Evolutionary conservation across 2,113 vertebrate genomes (phyloP), one percentile per base, ranked within the genome.

Genomic region (Heterotilapia buettikoferi): DNA sequence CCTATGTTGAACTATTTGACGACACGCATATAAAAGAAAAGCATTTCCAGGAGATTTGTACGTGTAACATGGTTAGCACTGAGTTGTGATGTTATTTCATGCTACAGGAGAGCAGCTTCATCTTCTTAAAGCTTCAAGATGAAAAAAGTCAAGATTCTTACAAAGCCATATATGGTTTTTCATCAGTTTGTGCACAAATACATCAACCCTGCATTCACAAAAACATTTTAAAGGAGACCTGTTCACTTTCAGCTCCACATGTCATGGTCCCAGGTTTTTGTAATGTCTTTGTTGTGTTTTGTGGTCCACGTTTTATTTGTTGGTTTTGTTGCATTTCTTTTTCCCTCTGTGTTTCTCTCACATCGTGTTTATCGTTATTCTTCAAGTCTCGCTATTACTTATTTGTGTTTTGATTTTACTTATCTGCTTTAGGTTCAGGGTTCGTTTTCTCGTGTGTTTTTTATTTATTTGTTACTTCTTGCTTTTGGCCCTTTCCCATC

Each of bases 1-100:
- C 57, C 47, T 24, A 36, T 87, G 84, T 61, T 86, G 87, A 89
- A 84, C 86, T 81, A 19, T 89, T 92, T 89, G 61, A n/a, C 86
- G 80, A 86, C 89, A 92, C 68, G 84, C 88, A 89, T 57, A 80
- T 73, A 66, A 89, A 92, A 88, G 87, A 81, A n/a, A 80, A 85
- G 59, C 87, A 84, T 89, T 90, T 71, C 71, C 16, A 87, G 87
- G 40, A 79, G 82, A 90, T 89, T 80, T 90, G 82, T 87, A 80
- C 10, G 61, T 68, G 52, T 63, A 43, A 61, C 61, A 14, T 86
- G 63, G 68, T 86, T 78, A 81, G 59, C n/a, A 13, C 13, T 21
- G 57, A 40, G 57, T 26, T 47, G 36, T n/a, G 29, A 31, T 53
- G 5, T 71, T 84, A 19, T 84, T 63, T 86, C 7, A 29, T 85